phyloP scores from a whole-genome alignment of 1,140 invertebrate species.

The Helicoverpa armigera region DNA sequence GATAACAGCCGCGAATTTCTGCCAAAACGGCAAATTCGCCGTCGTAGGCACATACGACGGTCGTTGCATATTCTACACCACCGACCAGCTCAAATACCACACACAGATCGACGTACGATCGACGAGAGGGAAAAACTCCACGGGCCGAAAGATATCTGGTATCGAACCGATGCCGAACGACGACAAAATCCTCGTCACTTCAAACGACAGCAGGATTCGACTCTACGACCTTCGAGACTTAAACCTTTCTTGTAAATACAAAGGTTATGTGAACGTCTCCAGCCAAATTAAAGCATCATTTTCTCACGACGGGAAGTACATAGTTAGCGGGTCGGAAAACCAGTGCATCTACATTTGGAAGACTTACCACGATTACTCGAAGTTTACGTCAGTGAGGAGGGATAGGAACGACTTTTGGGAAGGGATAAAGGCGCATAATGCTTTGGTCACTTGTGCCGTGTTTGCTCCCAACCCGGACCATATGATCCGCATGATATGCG shows the following conservation, averaged over 20 bases:
- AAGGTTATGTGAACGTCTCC: constrained; percentile 97
- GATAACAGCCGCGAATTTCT: constrained; percentile 99
- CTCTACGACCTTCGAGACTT: constrained; percentile 98
- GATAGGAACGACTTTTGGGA: constrained; percentile 99
- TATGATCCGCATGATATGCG: constrained; percentile 93
- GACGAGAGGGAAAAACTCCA: constrained; percentile 97
- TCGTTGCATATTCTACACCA: constrained; percentile 99
- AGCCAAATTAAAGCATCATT: constrained; percentile 99
- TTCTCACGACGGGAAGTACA: constrained; percentile 98
- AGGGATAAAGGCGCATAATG: constrained; percentile 98
- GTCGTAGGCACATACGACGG: constrained; percentile 99
- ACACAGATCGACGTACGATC: constrained; percentile 99
- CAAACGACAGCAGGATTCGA: constrained; percentile 98
- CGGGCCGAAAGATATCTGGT: constrained; percentile 98
- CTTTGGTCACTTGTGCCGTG: constrained; percentile 98
- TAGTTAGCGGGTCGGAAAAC: constrained; percentile 99
- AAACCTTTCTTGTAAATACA: constrained; percentile 98
- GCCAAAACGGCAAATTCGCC: constrained; percentile 98
- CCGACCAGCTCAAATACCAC: constrained; percentile 99
- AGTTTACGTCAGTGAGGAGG: constrained; percentile 96
- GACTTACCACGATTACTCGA: constrained; percentile 98
- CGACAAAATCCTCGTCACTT: constrained; percentile 98
- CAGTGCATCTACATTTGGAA: constrained; percentile 99
- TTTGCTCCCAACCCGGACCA: constrained; percentile 98
- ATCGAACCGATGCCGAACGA: constrained; percentile 99